A percentile compares a stretch with the other conserved stretches of the same genome.
Conservation (phyloP, 2,797 vertebrate species). For the Yasuhikotakia modesta region DNA sequence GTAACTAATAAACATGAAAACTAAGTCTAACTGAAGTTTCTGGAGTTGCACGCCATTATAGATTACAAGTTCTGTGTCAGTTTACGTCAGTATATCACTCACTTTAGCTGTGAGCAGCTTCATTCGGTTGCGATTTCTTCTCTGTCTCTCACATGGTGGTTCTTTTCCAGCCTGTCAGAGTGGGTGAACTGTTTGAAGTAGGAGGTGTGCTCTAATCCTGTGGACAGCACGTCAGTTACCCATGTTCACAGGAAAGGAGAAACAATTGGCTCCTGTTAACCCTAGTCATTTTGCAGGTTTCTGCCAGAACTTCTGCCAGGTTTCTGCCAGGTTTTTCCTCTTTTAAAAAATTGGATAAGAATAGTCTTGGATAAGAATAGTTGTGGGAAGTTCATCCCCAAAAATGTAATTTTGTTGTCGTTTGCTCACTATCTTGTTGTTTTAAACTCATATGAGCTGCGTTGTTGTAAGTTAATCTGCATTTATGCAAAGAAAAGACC, state of each 20-base stretch:
- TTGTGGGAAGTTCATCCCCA: conserved; percentile 53
- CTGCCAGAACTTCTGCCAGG: conserved; percentile 35
- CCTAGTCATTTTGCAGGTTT: conserved; percentile 44
- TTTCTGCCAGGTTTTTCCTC: conserved; percentile 51
- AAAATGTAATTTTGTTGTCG: neutral
- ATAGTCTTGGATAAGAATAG: no score
- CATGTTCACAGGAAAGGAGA: conserved; percentile 50
- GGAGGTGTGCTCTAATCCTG: conserved; percentile 60
- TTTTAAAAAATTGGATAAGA: no score
- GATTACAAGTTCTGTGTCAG: neutral
- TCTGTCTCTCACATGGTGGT: conserved; percentile 19
- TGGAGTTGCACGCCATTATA: conserved; percentile 1
- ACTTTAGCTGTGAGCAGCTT: neutral
- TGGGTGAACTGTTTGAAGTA: conserved; percentile 37
- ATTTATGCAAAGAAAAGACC: conserved; percentile 26
- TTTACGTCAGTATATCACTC: conserved; percentile 6
- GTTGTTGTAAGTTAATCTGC: neutral
- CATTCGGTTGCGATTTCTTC: conserved; percentile 34
- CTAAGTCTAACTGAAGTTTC: neutral
- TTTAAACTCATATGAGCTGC: neutral
- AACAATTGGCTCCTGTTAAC: conserved; percentile 67
- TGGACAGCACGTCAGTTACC: conserved; percentile 60
- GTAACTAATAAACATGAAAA: conserved; percentile 1
- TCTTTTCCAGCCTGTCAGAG: conserved; percentile 13
- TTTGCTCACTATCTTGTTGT: neutral